phyloP scores from a whole-genome alignment of 2,797 vertebrate species.

The Lophotriccus pileatus region DNA sequence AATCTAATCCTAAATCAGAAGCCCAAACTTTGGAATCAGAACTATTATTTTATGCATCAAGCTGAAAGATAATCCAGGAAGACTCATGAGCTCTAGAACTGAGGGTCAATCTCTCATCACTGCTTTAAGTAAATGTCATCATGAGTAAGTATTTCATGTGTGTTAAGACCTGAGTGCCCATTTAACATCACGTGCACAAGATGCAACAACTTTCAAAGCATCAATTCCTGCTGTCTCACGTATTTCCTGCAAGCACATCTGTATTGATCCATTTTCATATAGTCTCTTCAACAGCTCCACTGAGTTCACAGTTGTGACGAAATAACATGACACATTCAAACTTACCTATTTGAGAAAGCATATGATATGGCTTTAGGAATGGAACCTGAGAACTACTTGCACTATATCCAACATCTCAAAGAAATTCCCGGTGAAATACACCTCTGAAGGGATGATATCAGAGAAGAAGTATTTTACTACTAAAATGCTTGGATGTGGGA shows the following conservation, averaged over 20 bases:
- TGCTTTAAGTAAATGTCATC: neutral
- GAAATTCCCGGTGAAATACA: neutral
- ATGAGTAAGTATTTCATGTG: neutral
- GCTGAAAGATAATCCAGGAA: neutral
- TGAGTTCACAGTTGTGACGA: neutral
- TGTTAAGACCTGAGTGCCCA: neutral
- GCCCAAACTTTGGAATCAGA: neutral
- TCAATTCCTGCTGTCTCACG: rapidly evolving
- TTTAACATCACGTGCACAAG: neutral
- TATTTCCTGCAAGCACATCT: neutral
- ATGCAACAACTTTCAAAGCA: neutral
- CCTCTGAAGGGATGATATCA: neutral
- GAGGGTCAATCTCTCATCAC: neutral
- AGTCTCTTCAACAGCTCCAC: neutral
- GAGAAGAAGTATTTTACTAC: neutral
- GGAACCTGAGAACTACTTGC: neutral
- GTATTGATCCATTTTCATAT: neutral
- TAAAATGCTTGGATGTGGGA: neutral
- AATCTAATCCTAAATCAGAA: neutral
- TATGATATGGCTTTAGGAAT: neutral
- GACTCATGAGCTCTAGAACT: neutral
- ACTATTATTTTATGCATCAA: neutral
- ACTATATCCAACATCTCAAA: neutral
- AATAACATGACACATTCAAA: neutral
- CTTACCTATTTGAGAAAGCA: neutral